Evolutionary conservation across 2,888 invertebrate genomes (phyloP), one percentile per base, ranked within the genome.

Genomic region (Spialia ferax): DNA sequence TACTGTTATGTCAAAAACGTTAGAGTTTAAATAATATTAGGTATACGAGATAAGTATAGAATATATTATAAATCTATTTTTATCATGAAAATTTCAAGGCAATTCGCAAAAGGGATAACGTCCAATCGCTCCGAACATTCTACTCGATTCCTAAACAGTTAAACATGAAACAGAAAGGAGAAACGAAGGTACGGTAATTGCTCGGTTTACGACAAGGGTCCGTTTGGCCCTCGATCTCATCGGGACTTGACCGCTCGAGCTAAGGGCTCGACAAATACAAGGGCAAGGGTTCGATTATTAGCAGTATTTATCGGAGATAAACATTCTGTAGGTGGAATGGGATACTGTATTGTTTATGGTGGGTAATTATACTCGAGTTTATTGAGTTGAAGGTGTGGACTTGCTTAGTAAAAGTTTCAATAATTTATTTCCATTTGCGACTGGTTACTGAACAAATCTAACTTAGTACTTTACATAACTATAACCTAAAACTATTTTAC

Each of bases 401-500:
- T 38, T 42, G 7, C 38, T n/a, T 42, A 15, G 11, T 35, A 35
- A 5, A n/a, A n/a, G n/a, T n/a, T 78, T 71, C 80, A 89, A 88
- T 87, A 86, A 84, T 90, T 88, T 89, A 87, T 87, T 88, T 84
- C 76, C 78, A 82, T 88, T 89, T 89, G 89, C 88, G 89, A 91
- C 89, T 86, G 89, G 86, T 77, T 88, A 86, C 77, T 85, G 80
- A 86, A 87, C 78, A 78, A 35, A 86, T 87, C 85, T 88, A 85
- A 89, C 84, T 85, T 84, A 26, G 3, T 26, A 26, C 26, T 1
- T 26, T 26, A 26, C 10, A 77, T 78, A 79, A 48, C 76, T 69
- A 77, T 72, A 75, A 79, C 77, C 74, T 80, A 80, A 77, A 78
- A 57, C 80, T 75, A 79, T 80, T 82, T 79, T 73, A 75, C 81